These are phyloP conservation scores for Diachasmimorpha longicaudata DNA, from an alignment of 1,140 invertebrate genomes.

Conservation along the genomic window DNA sequence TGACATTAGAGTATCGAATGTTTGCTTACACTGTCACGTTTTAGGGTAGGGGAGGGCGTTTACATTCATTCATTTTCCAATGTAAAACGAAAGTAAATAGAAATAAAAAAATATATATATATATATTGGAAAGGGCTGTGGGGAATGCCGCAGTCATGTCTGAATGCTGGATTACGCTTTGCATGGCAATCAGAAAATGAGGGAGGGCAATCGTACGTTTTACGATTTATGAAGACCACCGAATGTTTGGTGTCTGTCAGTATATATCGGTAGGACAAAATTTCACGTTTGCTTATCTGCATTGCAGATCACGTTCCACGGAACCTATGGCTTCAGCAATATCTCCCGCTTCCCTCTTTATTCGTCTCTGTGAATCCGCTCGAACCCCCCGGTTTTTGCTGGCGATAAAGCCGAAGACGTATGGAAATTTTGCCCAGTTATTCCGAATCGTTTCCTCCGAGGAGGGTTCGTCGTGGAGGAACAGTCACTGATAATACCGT, in stretches of 20 bases:
- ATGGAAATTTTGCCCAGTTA: conserved; percentile 58
- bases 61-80: not conserved
- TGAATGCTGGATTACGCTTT: not conserved
- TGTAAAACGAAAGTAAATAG: not conserved
- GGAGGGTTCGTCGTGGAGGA: conserved; percentile 41
- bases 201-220: conserved; percentile 18
- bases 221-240: conserved; percentile 20
- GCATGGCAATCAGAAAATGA: conserved; percentile 17
- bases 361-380: conserved; percentile 25
- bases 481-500: conserved; percentile 32
- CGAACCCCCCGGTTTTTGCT: conserved; percentile 14
- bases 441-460: conserved; percentile 57
- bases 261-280: conserved; percentile 32
- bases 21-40: not conserved
- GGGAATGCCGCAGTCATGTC: not conserved
- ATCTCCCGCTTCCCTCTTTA: not conserved
- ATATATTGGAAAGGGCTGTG: not conserved
- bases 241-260: conserved; percentile 31
- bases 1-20: not conserved
- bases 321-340: conserved; percentile 33
- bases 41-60: not conserved
- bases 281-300: conserved; percentile 50
- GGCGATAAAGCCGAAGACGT: conserved; percentile 56
- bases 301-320: conserved; percentile 57
- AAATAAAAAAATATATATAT: not conserved